phyloP scores from a whole-genome alignment of 2,888 invertebrate genomes.

The Parnassius mnemosyne region DNA sequence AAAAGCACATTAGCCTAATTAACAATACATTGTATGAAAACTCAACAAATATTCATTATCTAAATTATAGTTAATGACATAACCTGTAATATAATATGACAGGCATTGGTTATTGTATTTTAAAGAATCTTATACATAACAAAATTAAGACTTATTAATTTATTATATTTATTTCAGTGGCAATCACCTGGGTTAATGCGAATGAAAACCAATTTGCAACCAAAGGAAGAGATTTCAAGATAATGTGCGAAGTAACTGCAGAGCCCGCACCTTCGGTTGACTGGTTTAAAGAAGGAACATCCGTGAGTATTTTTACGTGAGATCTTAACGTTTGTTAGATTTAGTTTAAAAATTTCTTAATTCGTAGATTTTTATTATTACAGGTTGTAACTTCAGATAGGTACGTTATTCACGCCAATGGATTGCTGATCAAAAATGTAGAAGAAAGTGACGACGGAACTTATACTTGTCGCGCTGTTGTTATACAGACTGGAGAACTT shows the following conservation, averaged over 20 bases:
- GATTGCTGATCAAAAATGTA: conserved; percentile 88
- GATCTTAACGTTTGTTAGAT: too few relatives aligned
- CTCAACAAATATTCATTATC: too few relatives aligned
- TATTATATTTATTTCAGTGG: conserved; percentile 78
- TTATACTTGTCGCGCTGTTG: conserved; percentile 93
- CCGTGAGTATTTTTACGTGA: conserved; percentile 60
- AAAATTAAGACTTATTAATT: not conserved
- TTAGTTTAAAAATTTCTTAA: not conserved
- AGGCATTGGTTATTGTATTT: too few relatives aligned
- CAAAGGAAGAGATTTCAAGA: conserved; percentile 86
- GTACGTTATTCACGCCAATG: conserved; percentile 87
- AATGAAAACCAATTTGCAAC: conserved; percentile 91
- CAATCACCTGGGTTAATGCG: conserved; percentile 92
- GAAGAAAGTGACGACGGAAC: conserved; percentile 91
- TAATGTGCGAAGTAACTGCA: conserved; percentile 92
- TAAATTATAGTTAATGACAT: too few relatives aligned
- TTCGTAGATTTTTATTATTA: conserved; percentile 12
- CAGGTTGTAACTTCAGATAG: conserved; percentile 85
- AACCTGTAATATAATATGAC: too few relatives aligned
- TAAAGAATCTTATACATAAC: too few relatives aligned
- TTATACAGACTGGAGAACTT: conserved; percentile 89
- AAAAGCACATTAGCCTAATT: not conserved
- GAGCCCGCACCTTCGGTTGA: conserved; percentile 92
- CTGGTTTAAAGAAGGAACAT: conserved; percentile 90
- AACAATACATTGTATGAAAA: too few relatives aligned